Conservation (phyloP, 2,888 invertebrate species). For the Drosophila cognata region DNA sequence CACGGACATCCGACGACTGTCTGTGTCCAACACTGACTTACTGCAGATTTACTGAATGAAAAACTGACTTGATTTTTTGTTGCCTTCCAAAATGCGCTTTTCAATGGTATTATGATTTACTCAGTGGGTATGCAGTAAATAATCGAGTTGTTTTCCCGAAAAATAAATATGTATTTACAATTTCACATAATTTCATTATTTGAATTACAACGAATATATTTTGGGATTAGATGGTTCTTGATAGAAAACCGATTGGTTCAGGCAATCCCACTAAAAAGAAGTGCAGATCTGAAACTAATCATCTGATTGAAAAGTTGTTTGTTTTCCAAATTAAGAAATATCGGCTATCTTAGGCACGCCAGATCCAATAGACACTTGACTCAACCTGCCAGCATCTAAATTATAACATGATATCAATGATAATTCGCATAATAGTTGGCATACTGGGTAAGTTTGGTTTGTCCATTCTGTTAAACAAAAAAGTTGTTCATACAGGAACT, state of each 20-base stretch:
- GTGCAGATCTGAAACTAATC: not conserved
- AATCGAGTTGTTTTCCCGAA: not conserved
- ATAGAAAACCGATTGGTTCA: not conserved
- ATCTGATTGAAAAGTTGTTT: not conserved
- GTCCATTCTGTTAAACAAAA: not conserved
- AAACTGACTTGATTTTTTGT: constrained; percentile 34
- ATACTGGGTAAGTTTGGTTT: not conserved
- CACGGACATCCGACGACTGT: constrained; percentile 64
- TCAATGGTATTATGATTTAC: not conserved
- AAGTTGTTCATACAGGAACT: too few species aligned
- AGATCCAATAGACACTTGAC: not conserved
- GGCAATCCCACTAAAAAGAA: not conserved
- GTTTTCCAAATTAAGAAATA: not conserved
- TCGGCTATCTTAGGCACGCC: not conserved
- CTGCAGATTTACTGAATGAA: constrained; percentile 60
- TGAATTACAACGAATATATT: not conserved
- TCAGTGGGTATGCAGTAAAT: not conserved
- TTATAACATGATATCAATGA: not conserved
- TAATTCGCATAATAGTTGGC: not conserved
- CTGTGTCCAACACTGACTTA: constrained; percentile 37
- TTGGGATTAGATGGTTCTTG: not conserved
- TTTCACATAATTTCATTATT: not conserved
- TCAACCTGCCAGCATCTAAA: not conserved
- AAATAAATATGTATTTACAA: not conserved
- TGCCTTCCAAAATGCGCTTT: constrained; percentile 21